Evolutionary conservation across 2,797 vertebrate genomes (phyloP).

Genomic region (Sebastes diaconus): DNA sequence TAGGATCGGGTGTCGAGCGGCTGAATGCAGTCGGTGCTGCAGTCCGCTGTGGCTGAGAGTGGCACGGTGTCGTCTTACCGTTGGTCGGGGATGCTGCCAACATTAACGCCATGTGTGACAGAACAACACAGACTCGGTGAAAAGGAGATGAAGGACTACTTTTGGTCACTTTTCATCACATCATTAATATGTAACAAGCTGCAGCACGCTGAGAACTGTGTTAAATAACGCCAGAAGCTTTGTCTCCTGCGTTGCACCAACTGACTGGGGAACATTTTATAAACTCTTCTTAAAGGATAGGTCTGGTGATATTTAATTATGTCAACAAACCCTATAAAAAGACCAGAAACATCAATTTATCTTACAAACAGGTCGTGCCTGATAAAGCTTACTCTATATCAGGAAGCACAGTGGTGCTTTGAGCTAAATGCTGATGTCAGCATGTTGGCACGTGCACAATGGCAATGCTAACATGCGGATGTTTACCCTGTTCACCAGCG

Average conservation of each 20-base stretch:
- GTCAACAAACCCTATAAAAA: neutral
- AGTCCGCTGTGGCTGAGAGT: constrained; percentile 47
- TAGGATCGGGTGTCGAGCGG: constrained; percentile 67
- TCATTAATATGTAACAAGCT: constrained; percentile 21
- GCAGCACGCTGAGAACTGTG: neutral
- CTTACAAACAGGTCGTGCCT: neutral
- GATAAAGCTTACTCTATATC: neutral
- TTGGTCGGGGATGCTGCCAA: constrained; percentile 46
- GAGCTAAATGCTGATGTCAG: neutral
- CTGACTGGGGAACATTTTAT: neutral
- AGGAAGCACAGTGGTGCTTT: neutral
- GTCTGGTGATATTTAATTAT: neutral
- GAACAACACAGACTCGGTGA: constrained; percentile 43
- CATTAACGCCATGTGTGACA: constrained; percentile 64
- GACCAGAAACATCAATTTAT: neutral
- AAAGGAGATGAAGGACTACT: constrained; percentile 42
- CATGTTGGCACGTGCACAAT: neutral
- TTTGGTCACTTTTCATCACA: constrained; percentile 48
- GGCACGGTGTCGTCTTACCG: constrained; percentile 50
- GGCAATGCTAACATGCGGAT: neutral
- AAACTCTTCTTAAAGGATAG: neutral
- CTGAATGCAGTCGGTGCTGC: constrained; percentile 47
- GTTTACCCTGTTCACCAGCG: neutral
- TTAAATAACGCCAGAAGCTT: constrained; percentile 23
- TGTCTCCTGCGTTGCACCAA: neutral